Evolutionary conservation across 1,140 invertebrate genomes (phyloP), one percentile per base, ranked within the genome.

Genomic region (Drosophila truncata): DNA sequence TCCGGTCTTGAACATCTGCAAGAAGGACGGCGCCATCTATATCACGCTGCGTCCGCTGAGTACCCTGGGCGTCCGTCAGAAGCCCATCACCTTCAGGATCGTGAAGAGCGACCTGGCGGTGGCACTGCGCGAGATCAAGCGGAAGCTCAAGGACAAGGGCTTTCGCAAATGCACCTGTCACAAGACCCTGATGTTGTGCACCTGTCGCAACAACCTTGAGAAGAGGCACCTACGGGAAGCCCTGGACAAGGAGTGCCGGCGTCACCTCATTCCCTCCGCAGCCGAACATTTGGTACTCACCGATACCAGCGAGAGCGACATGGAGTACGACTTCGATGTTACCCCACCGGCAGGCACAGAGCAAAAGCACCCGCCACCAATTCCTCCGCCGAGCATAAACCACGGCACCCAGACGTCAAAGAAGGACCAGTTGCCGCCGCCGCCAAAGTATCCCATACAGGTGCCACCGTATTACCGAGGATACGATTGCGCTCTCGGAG

Each of bases 221-320:
- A 93, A 93, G 63, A 39, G 31, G 2, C 35, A 72, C 0, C 67
- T 93, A 0, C 55, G 62, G 11, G 39, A 42, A 18, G 81, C 84
- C 2, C 23, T 92, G 27, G 61, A 77, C 8, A 82, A 76, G 49
- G 80, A 91, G 55, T 92, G 88, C 50, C 20, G 31, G 4, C 72
- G 74, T 5, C 78, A 79, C 0, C 27, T 69, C 5, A 79, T 93
- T 27, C 33, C 59, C 0, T 52, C 50, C 10, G 79, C 77, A 20
- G 59, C 55, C 1, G 62, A 84, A 4, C 66, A 78, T 0, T 44
- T 93, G 14, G 47, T 85, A 4, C 63, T 93, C 0, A 91, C 80
- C 0, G 92, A 93, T 7, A 91, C 91, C 37, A 91, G 78, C n/a
- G 91, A 92, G 3, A 87, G 81, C 29, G 92, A 93, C 25, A 64